Percentiles rank a stretch among this genome's conserved stretches.
phyloP scores from a whole-genome alignment of 2,797 vertebrate species.

The Monodelphis domestica region DNA sequence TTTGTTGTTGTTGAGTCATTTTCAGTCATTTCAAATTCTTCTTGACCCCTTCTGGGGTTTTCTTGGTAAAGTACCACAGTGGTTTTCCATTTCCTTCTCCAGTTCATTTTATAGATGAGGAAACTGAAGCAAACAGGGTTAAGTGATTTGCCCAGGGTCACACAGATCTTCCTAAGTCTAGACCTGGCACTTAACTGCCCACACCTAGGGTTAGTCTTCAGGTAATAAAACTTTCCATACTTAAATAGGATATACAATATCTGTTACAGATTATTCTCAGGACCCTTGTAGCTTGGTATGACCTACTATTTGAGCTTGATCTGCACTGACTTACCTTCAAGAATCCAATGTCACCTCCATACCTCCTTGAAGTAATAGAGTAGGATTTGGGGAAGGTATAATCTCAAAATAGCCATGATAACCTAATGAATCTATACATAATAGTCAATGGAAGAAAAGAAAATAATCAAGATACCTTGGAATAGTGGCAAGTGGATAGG shows the following conservation, averaged over 20 bases:
- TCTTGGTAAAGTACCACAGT: not conserved
- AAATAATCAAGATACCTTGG: not conserved
- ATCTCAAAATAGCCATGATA: not conserved
- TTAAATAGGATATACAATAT: not conserved
- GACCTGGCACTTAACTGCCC: not conserved
- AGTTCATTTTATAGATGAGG: not conserved
- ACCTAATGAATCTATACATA: not conserved
- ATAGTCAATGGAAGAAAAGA: not conserved
- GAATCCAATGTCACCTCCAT: not conserved
- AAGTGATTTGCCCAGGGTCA: not conserved
- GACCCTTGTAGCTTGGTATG: not conserved
- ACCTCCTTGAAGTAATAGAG: not conserved
- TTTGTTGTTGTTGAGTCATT: not conserved
- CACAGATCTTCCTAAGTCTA: not conserved
- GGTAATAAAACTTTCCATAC: not conserved
- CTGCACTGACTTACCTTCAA: not conserved
- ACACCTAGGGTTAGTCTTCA: not conserved
- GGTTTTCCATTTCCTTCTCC: not conserved
- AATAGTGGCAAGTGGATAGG: not conserved
- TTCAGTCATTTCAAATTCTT: not conserved
- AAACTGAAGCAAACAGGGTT: not conserved
- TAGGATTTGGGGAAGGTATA: not conserved
- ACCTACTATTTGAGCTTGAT: not conserved
- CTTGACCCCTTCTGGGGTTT: not conserved
- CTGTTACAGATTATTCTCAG: not conserved